Conservation (phyloP, 2,888 invertebrate species). For the Timema cristinae region DNA sequence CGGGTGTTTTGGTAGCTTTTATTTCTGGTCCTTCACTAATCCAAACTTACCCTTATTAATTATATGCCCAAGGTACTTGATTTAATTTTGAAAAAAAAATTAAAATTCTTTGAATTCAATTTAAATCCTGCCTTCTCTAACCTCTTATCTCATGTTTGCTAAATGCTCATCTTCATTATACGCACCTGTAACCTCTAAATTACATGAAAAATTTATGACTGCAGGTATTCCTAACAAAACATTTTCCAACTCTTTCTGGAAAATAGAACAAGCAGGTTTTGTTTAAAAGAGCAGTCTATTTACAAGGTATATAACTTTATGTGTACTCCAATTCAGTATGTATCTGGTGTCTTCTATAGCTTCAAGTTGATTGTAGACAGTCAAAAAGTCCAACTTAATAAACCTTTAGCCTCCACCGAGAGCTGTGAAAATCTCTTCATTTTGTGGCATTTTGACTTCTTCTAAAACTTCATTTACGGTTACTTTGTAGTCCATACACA, state of each 20-base stretch:
- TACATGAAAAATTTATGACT: conserved; percentile 35
- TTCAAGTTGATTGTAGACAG: conserved; percentile 40
- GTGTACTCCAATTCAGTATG: conserved; percentile 38
- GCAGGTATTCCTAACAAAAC: conserved; percentile 35
- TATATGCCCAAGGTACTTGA: conserved; percentile 38
- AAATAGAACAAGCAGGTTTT: conserved; percentile 41
- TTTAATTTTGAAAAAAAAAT: conserved; percentile 35
- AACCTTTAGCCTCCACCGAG: conserved; percentile 33
- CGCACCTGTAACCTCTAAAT: conserved; percentile 37
- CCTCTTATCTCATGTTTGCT: conserved; percentile 31
- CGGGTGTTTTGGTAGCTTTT: too few species aligned
- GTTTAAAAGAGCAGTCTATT: conserved; percentile 40
- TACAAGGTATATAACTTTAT: conserved; percentile 24
- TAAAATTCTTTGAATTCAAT: conserved; percentile 38
- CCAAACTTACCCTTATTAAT: conserved; percentile 32
- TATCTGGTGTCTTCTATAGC: conserved; percentile 36
- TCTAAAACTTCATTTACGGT: conserved; percentile 22
- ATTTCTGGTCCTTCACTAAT: too few species aligned
- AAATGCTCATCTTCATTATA: conserved; percentile 34
- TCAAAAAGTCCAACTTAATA: conserved; percentile 38
- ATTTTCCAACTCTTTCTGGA: conserved; percentile 39
- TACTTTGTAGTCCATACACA: neutral
- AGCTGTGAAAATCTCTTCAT: conserved; percentile 36
- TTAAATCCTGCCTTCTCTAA: conserved; percentile 34
- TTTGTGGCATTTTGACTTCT: conserved; percentile 36